A percentile compares a stretch with the other conserved stretches of the same genome.
These are phyloP conservation scores for Metalampra italica DNA, from an alignment of 2,888 invertebrate species.

Conservation along the genomic window DNA sequence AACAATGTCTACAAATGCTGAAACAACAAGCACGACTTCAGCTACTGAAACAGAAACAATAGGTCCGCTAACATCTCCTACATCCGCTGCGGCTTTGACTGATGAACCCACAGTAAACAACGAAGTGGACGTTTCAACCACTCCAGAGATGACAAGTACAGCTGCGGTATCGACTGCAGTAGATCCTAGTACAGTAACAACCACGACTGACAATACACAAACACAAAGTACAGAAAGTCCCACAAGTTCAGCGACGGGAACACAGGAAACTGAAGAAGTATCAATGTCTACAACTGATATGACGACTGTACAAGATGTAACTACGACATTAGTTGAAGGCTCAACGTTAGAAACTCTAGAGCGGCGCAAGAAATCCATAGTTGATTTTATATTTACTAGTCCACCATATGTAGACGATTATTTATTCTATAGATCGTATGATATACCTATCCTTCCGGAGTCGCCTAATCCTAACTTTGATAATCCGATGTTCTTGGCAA, in stretches of 20 bases:
- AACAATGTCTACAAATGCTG: conserved; percentile 1
- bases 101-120: conserved; percentile 37
- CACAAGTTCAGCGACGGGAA: conserved; percentile 10
- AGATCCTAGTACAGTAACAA: conserved; percentile 21
- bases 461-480: conserved; percentile 31
- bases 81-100: conserved; percentile 3
- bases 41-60: conserved; percentile 10
- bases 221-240: conserved; percentile 15
- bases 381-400: conserved; percentile 62
- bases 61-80: conserved; percentile 4
- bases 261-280: conserved; percentile 9
- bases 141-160: conserved; percentile 12
- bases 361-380: conserved; percentile 61
- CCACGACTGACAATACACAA: conserved; percentile 7
- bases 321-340: conserved; percentile 22
- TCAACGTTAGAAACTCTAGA: conserved; percentile 52
- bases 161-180: conserved; percentile 15
- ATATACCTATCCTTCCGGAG: conserved; percentile 25
- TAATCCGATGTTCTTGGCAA: conserved; percentile 57
- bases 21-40: conserved; percentile 2
- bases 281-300: conserved; percentile 8
- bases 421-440: conserved; percentile 55
- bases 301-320: conserved; percentile 15
- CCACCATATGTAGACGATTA: conserved; percentile 61
- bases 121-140: conserved; percentile 29